Evolutionary conservation across 1,140 invertebrate genomes (phyloP).

Genomic region (Drosophila arawakana): DNA sequence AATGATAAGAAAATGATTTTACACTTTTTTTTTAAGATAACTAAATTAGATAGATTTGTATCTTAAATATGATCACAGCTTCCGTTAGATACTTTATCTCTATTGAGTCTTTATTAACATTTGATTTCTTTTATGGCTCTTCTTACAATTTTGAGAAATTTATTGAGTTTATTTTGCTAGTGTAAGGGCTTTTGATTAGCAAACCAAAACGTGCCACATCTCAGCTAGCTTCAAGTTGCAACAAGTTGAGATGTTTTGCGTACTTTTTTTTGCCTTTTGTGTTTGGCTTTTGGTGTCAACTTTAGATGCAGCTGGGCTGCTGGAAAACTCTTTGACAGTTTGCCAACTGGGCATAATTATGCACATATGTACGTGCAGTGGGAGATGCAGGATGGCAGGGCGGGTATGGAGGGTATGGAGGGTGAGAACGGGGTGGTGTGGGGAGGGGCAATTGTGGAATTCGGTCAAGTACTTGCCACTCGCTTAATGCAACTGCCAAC

Average conservation of each 20-base stretch:
- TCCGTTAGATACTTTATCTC: background rate
- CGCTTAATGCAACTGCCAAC: constrained; percentile 40
- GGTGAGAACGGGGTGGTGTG: no score
- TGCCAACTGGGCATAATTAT: constrained; percentile 70
- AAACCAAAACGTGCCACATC: constrained; percentile 46
- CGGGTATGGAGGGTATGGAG: background rate
- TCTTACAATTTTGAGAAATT: no score
- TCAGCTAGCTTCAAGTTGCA: constrained; percentile 21
- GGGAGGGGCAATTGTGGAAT: constrained; percentile 50
- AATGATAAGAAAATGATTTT: no score
- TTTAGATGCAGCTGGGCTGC: constrained; percentile 41
- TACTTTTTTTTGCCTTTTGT: background rate
- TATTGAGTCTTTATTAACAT: no score
- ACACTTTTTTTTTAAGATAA: no score
- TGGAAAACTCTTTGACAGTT: constrained; percentile 39
- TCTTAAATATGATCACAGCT: constrained; percentile 7
- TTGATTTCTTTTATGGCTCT: no score
- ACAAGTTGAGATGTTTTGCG: background rate
- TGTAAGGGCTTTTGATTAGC: constrained; percentile 56
- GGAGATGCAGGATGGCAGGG: constrained; percentile 1
- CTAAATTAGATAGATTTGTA: no score
- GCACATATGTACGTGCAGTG: constrained; percentile 39
- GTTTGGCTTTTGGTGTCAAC: constrained; percentile 42
- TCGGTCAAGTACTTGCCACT: constrained; percentile 76
- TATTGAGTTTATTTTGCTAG: background rate